Evolutionary conservation across 2,888 invertebrate species (phyloP).

Genomic region (Mimumesa dahlbomi): DNA sequence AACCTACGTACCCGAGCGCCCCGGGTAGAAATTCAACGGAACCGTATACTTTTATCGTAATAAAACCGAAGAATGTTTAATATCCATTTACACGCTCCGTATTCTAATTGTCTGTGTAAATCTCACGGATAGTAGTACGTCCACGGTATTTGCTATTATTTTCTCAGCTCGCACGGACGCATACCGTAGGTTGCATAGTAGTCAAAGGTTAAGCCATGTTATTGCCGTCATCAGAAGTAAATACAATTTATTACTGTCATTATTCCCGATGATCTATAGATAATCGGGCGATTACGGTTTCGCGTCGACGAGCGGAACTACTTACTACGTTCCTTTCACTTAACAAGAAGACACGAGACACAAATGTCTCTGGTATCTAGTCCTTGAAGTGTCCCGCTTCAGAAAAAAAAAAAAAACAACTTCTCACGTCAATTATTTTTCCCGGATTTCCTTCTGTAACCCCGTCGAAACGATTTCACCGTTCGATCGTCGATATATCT

Average conservation of each 20-base stretch:
- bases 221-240: conserved; percentile 23
- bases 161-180: not conserved
- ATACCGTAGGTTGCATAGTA: conserved; percentile 7
- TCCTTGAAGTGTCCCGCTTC: too few relatives aligned
- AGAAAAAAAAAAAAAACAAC: too few relatives aligned
- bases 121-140: too few relatives aligned
- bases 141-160: conserved; percentile 1
- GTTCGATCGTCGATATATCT: too few relatives aligned
- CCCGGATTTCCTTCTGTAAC: too few relatives aligned
- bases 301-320: conserved; percentile 19
- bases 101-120: too few relatives aligned
- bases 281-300: conserved; percentile 33
- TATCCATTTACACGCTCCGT: too few relatives aligned
- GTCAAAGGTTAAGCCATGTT: conserved; percentile 31
- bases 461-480: too few relatives aligned
- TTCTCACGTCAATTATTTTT: too few relatives aligned
- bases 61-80: too few relatives aligned
- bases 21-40: not conserved
- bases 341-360: conserved; percentile 16
- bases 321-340: conserved; percentile 42
- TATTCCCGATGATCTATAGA: conserved; percentile 22
- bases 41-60: too few relatives aligned
- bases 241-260: conserved; percentile 36
- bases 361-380: conserved; percentile 28
- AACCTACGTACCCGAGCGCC: not conserved